Conservation (phyloP, 2,797 vertebrate genomes). For the Trematomus bernacchii region DNA sequence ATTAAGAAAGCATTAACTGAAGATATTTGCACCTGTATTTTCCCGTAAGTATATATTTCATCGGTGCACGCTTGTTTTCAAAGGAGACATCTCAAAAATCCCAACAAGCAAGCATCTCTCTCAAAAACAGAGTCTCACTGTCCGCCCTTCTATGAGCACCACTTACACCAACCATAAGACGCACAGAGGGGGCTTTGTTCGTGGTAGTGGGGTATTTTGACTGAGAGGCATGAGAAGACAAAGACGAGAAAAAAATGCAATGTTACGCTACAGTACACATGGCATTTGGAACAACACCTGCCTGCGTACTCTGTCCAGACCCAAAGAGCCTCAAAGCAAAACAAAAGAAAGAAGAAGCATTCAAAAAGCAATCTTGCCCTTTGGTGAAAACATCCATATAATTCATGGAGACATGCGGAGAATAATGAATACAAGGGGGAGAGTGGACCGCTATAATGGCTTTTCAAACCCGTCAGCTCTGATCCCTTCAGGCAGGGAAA, state of each 20-base stretch:
- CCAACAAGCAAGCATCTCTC: conserved; percentile 36
- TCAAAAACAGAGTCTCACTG: conserved; percentile 66
- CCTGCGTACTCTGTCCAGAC: conserved; percentile 34
- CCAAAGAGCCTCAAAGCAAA: conserved; percentile 37
- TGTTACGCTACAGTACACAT: conserved; percentile 44
- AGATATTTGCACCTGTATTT: not conserved
- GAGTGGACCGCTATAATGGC: conserved; percentile 62
- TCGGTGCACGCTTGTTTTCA: conserved; percentile 10
- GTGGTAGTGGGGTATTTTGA: conserved; percentile 59
- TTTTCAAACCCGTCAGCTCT: conserved; percentile 67
- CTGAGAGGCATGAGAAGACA: conserved; percentile 52
- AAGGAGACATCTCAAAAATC: conserved; percentile 60
- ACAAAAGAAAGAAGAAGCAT: conserved; percentile 2
- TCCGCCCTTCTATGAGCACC: conserved; percentile 52
- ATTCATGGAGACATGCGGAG: conserved; percentile 56
- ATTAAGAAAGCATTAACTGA: not conserved
- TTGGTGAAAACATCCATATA: conserved; percentile 64
- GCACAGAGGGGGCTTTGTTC: conserved; percentile 73
- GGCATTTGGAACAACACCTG: conserved; percentile 60
- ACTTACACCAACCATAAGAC: conserved; percentile 56
- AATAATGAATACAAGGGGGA: conserved; percentile 67
- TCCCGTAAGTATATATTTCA: not conserved
- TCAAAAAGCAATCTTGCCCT: conserved; percentile 53
- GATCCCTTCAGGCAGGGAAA: conserved; percentile 65
- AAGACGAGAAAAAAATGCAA: conserved; percentile 24